Conservation (phyloP, 2,888 invertebrate species). For the Physocephala rufipes region DNA sequence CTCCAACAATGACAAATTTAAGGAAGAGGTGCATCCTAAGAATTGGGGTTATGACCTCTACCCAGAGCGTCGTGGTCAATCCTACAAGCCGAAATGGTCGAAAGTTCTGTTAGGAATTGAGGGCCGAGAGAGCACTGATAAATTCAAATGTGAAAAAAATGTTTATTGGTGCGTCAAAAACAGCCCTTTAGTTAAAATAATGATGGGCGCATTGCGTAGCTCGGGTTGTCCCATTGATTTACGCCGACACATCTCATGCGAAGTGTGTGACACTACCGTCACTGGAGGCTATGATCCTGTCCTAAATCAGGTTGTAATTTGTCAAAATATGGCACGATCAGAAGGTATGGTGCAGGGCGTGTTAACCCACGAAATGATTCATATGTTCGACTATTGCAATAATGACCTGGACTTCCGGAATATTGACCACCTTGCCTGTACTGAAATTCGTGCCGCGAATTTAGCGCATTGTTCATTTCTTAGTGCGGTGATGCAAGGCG, state of each 20-base stretch:
- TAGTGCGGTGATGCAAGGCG: conserved; percentile 77
- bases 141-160: conserved; percentile 81
- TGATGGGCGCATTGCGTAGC: conserved; percentile 82
- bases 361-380: conserved; percentile 91
- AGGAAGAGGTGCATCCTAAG: conserved; percentile 44
- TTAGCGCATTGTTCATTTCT: conserved; percentile 90
- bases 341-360: conserved; percentile 81
- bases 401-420: conserved; percentile 89
- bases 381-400: conserved; percentile 95
- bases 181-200: conserved; percentile 83
- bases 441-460: conserved; percentile 94
- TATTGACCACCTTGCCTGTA: conserved; percentile 91
- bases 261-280: conserved; percentile 83
- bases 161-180: conserved; percentile 76
- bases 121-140: conserved; percentile 76
- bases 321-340: conserved; percentile 82
- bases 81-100: conserved; percentile 69
- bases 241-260: conserved; percentile 89
- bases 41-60: conserved; percentile 83
- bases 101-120: conserved; percentile 72
- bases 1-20: neutral
- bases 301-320: conserved; percentile 77
- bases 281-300: conserved; percentile 82
- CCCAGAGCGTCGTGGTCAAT: conserved; percentile 77
- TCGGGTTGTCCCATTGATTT: conserved; percentile 77